Evolutionary conservation across 2,888 invertebrate genomes (phyloP).

Genomic region (Himalopsyche anomala): DNA sequence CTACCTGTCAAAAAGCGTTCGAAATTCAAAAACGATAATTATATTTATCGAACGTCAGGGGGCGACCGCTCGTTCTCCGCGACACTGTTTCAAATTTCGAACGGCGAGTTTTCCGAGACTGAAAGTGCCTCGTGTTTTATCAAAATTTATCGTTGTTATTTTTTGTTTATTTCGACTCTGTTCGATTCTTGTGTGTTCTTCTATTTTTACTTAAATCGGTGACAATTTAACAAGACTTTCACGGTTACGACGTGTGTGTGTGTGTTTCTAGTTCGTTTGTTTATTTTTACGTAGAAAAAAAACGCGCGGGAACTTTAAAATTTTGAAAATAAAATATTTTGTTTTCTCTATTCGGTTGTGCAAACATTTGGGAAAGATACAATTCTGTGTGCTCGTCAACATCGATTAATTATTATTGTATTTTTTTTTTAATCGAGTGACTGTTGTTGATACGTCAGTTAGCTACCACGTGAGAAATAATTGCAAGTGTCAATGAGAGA

Average conservation of each 20-base stretch:
- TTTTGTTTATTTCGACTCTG: slow-evolving; percentile 19
- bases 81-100: slow-evolving; percentile 28
- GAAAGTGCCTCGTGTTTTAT: slow-evolving; percentile 41
- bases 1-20: slow-evolving; percentile 66
- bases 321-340: slow-evolving; percentile 15
- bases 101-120: slow-evolving; percentile 43
- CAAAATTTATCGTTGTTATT: slow-evolving; percentile 22
- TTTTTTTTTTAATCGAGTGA: slow-evolving; percentile 27
- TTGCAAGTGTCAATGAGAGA: background rate
- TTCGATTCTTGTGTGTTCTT: background rate
- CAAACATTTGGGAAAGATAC: slow-evolving; percentile 3
- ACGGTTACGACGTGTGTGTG: slow-evolving; percentile 31
- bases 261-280: slow-evolving; percentile 41
- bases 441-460: background rate
- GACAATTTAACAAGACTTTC: slow-evolving; percentile 8
- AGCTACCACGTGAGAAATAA: background rate
- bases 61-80: slow-evolving; percentile 29
- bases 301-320: slow-evolving; percentile 20
- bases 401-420: slow-evolving; percentile 13
- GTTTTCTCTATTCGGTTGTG: background rate
- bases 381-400: background rate
- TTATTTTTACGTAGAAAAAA: slow-evolving; percentile 8
- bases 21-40: slow-evolving; percentile 67
- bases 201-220: slow-evolving; percentile 2
- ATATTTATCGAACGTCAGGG: slow-evolving; percentile 52